Evolutionary conservation across 2,113 vertebrate genomes (phyloP).

Genomic region (Atractosteus spatula): DNA sequence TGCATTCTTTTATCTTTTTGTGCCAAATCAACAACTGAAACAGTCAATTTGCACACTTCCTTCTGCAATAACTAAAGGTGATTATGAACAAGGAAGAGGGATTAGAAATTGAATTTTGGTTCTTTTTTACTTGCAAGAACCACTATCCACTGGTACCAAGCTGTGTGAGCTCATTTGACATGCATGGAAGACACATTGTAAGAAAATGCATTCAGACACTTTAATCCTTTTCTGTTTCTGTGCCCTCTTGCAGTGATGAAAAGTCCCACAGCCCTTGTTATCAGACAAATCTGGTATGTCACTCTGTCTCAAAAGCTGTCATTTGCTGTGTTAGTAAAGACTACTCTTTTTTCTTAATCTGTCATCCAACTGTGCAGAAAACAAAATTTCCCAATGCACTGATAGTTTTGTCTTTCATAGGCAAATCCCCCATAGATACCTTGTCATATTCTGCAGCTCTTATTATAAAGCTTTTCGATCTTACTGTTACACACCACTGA

Average conservation of each 20-base stretch:
- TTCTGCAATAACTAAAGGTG: too few species aligned
- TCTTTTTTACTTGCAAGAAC: too few species aligned
- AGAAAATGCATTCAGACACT: slow-evolving; percentile 4
- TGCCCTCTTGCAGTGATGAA: neutral
- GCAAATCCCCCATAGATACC: neutral
- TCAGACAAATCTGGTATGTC: neutral
- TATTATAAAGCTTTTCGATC: neutral
- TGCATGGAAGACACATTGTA: slow-evolving; percentile 1
- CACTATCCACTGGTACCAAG: too few species aligned
- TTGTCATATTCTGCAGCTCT: neutral
- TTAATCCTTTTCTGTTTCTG: neutral
- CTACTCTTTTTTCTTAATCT: neutral
- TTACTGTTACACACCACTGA: neutral
- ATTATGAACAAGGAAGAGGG: too few species aligned
- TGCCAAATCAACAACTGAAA: too few species aligned
- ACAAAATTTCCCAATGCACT: neutral
- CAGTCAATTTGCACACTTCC: too few species aligned
- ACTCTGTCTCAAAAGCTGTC: neutral
- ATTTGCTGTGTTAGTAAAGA: neutral
- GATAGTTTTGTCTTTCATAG: neutral
- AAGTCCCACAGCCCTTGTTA: slow-evolving; percentile 1
- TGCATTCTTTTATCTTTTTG: neutral
- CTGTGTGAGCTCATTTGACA: neutral
- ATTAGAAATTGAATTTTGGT: too few species aligned
- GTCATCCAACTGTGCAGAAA: neutral